Percentiles rank a stretch among this genome's conserved stretches.
Conservation (phyloP, 2,888 invertebrate genomes). For the Cactoblastis cactorum region DNA sequence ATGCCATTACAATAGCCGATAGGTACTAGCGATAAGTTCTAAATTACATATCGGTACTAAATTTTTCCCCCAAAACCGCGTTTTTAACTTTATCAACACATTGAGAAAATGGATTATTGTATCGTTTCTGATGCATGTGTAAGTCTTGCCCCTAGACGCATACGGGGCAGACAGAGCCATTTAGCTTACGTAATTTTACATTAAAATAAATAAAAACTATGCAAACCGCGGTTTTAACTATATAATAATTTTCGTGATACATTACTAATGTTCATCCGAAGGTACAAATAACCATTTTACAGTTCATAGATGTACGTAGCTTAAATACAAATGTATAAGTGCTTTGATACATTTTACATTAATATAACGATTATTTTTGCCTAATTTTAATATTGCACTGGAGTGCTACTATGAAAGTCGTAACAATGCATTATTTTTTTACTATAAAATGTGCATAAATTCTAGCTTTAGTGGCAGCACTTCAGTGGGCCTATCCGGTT, state of each 20-base stretch:
- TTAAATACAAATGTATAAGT: slow-evolving; percentile 30
- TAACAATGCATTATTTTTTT: not conserved
- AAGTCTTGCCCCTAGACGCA: not conserved
- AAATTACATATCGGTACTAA: slow-evolving; percentile 47
- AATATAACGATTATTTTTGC: slow-evolving; percentile 19
- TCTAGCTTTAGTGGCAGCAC: slow-evolving; percentile 17
- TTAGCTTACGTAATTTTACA: not conserved
- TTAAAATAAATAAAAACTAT: not conserved
- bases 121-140: not conserved
- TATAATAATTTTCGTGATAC: slow-evolving; percentile 4
- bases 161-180: too few relatives aligned
- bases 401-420: slow-evolving; percentile 15
- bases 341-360: slow-evolving; percentile 40
- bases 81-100: not conserved
- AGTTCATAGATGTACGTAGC: slow-evolving; percentile 35
- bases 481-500: slow-evolving; percentile 36
- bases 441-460: slow-evolving; percentile 7
- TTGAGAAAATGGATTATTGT: not conserved
- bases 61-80: slow-evolving; percentile 3
- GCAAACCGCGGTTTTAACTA: not conserved
- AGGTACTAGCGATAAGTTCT: slow-evolving; percentile 23
- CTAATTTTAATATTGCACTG: slow-evolving; percentile 24
- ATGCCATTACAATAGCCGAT: slow-evolving; percentile 37
- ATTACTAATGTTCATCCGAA: slow-evolving; percentile 29
- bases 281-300: slow-evolving; percentile 58